Base-by-base conservation (phyloP, 2,797 vertebrate genomes). In the Hydrolagus colliei region DNA sequence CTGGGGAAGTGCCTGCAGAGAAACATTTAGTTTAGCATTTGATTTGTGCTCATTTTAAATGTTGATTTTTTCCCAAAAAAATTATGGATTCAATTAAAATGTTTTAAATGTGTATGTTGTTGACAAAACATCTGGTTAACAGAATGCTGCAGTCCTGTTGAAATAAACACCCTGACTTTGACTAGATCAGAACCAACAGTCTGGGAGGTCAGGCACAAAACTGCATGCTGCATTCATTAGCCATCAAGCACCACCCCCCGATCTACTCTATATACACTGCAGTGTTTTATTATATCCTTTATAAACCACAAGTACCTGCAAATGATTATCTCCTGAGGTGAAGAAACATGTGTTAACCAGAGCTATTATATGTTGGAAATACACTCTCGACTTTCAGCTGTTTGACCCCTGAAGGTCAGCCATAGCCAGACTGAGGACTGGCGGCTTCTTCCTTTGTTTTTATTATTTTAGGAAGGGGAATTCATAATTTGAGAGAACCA, bases 341-440 rank as follows among this genome's bases (percentile, higher is more conserved):
- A 35, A 80, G 63, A 20, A 71, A 84, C 79, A 84, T 84, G 10
- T 84, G 79, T 71, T 68, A 41, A 18, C 79, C 79, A 84, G 79
- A 71, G 41, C 65, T 32, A 67, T 68, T 35, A 14, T 41, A 14
- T 9, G 8, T 68, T 84, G 79, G 65, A 84, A 84, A 71, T 35
- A 27, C 9, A 9, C 65, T 68, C 63, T 27, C 16, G 41, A 52
- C 6, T 20, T 84, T 84, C 65, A 68, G 65, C 65, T 71, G 65
- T n/a, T 84, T 68, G 71, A 67, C 16, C 79, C n/a, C 9, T 68
- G 27, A 65, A 84, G 65, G 65, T 84, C 79, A 84, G 65, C 32
- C 71, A 5, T 18, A 68, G 9, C 27, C 27, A 79, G 27, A 62
- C 61, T 68, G 2, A 11, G 32, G 27, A 16, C 32, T 52, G 41